Evolutionary conservation across 2,888 invertebrate genomes (phyloP).

Genomic region (Pecten maximus): DNA sequence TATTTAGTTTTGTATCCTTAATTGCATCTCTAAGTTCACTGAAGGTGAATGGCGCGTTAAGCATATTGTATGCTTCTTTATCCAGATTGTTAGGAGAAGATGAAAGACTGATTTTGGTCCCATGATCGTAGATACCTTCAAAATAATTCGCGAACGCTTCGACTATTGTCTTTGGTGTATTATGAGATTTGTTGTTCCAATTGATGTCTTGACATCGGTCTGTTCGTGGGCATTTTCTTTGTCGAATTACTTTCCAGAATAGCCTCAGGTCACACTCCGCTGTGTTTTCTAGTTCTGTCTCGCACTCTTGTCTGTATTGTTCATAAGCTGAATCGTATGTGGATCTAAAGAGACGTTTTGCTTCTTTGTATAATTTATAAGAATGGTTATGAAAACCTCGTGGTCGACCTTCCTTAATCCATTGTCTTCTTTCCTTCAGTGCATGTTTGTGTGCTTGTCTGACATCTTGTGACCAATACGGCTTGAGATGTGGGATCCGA

Average conservation of each 20-base stretch:
- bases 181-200: not conserved
- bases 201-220: not conserved
- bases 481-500: not conserved
- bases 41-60: not conserved
- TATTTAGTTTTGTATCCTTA: not conserved
- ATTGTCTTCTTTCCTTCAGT: not conserved
- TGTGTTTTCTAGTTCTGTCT: not conserved
- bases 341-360: not conserved
- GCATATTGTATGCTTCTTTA: not conserved
- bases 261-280: slow-evolving; percentile 28
- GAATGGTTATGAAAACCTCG: not conserved
- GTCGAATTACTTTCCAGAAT: slow-evolving; percentile 30
- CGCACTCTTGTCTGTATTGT: not conserved
- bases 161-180: not conserved
- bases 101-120: not conserved
- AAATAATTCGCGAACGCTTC: not conserved
- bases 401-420: not conserved
- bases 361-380: not conserved
- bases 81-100: not conserved
- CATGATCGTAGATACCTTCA: not conserved
- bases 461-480: slow-evolving; percentile 16
- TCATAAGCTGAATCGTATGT: not conserved
- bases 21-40: not conserved
- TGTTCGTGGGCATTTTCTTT: not conserved
- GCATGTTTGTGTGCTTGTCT: slow-evolving; percentile 4